phyloP scores from a whole-genome alignment of 2,797 vertebrate species.

The Malurus leucopterus region DNA sequence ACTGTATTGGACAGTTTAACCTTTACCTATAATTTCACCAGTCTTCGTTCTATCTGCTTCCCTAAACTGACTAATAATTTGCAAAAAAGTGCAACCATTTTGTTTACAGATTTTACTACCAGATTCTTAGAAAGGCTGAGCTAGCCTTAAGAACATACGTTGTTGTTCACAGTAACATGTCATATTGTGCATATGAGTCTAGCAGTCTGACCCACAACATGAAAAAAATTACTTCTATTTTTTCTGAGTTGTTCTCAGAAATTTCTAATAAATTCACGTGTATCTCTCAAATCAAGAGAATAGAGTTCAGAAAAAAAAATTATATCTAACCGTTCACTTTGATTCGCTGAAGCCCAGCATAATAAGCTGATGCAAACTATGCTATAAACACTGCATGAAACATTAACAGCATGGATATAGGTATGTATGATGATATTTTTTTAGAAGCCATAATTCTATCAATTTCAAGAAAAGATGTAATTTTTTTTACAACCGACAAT shows the following conservation, averaged over 20 bases:
- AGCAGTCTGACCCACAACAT: background rate
- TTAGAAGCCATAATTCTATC: background rate
- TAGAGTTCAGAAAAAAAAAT: background rate
- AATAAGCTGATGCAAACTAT: background rate
- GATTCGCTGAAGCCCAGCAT: background rate
- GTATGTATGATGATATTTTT: background rate
- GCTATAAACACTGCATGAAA: background rate
- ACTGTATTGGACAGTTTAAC: background rate
- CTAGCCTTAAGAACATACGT: background rate
- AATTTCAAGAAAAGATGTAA: background rate
- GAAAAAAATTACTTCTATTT: background rate
- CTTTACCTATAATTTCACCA: background rate
- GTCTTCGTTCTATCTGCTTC: background rate
- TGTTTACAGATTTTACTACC: background rate
- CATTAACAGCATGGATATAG: rapidly evolving
- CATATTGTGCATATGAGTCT: background rate
- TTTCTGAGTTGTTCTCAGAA: background rate
- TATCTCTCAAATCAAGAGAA: background rate
- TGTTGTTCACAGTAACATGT: background rate
- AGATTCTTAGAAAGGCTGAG: background rate
- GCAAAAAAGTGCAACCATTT: background rate
- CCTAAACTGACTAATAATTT: background rate
- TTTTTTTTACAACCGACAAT: background rate
- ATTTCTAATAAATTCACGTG: background rate
- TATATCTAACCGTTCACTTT: background rate